phyloP scores from a whole-genome alignment of 2,888 invertebrate species.

The Barypeithes pellucidus region DNA sequence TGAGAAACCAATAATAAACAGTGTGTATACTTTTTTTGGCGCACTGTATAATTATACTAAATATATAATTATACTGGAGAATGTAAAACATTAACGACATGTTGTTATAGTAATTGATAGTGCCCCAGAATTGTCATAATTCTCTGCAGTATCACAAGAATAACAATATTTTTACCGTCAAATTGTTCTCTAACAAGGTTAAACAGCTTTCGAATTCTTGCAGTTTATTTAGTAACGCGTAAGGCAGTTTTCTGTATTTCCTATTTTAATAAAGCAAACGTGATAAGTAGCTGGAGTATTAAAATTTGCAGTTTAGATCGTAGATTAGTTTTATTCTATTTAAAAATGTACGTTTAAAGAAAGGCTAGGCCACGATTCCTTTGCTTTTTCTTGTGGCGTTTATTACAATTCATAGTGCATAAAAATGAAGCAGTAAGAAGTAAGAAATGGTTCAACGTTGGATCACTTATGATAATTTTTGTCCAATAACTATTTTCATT shows the following conservation, averaged over 20 bases:
- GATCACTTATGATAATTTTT: too few species aligned
- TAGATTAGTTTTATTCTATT: not conserved
- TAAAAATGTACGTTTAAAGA: too few species aligned
- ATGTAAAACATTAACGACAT: conserved; percentile 14
- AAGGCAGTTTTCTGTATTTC: conserved; percentile 23
- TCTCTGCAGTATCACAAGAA: conserved; percentile 20
- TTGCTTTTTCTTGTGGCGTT: too few species aligned
- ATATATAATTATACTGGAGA: not conserved
- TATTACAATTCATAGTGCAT: too few species aligned
- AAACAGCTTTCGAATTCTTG: conserved; percentile 49
- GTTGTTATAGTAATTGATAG: conserved; percentile 22
- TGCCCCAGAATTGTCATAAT: conserved; percentile 27
- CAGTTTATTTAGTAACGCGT: not conserved
- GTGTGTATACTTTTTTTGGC: too few species aligned
- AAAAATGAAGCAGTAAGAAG: too few species aligned
- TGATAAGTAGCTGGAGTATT: conserved; percentile 1
- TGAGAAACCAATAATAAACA: too few species aligned
- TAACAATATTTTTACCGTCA: conserved; percentile 25
- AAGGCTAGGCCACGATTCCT: too few species aligned
- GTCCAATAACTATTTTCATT: too few species aligned
- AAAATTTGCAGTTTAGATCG: conserved; percentile 1
- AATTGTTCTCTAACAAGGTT: conserved; percentile 36
- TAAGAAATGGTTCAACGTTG: too few species aligned
- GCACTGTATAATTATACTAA: too few species aligned
- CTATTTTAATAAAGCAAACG: conserved; percentile 8